Base-by-base conservation (phyloP, 2,888 invertebrate genomes). In the Rhingia rostrata region DNA sequence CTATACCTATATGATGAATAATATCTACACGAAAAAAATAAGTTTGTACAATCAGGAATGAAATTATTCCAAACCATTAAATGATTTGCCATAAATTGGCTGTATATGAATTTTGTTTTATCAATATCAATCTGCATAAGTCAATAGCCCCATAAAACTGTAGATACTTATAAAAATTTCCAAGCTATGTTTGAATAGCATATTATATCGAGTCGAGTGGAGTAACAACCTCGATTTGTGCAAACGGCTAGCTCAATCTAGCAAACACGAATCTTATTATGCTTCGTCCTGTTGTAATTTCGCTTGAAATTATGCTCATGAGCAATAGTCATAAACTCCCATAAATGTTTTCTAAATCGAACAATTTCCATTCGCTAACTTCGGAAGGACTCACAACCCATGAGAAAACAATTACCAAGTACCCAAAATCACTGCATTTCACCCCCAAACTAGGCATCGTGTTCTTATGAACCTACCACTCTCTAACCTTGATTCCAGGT, bases 401-500 rank as follows among this genome's bases (percentile, higher is more conserved):
- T 49, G 51, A 22, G 22, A 22, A 22, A 63, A 53, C 66, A 77
- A 75, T 61, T 54, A 47, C 37, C 56, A 33, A 60, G 30, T 45
- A 10, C 30, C 56, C 43, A 33, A 60, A 77, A 47, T 32, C 47
- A 54, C 66, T 82, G 60, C 70, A 69, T 75, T 74, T 64, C 33
- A 22, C 32, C 47, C 32, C 37, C 5, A 6, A 64, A 9, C 47
- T 33, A 60, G 39, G 53, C 22, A 45, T 51, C 33, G 32, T 32
- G n/a, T 51, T 58, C 35, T 33, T 32, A 49, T 7, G 32, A 49
- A 43, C 66, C 63, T 51, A 58, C 39, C 53, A 41, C 43, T 43
- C 41, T 32, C 41, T 58, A 74, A 69, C 83, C 73, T 83, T 79
- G 69, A 58, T 79, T 73, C 58, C 53, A 22, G 45, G 66, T 72